Base-by-base conservation (phyloP, 2,888 invertebrate genomes). In the Hemaris fuciformis region DNA sequence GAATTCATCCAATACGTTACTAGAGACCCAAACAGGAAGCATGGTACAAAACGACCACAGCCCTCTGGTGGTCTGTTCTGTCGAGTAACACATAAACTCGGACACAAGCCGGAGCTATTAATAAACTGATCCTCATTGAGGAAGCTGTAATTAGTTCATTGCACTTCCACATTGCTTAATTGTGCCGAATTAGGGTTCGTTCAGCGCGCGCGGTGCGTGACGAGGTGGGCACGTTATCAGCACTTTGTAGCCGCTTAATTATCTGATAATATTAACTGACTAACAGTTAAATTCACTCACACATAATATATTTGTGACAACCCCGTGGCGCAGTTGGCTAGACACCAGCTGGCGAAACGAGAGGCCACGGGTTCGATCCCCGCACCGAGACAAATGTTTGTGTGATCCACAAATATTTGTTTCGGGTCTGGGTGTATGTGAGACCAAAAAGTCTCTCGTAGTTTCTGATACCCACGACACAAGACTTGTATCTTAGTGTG, bases 81-180 rank as follows among this genome's bases (percentile, higher is more conserved):
- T 13, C 6, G 22, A 4, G 10, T 45, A 1, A 23, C 46, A 46
- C 46, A 23, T 46, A 25, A 46, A 53, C 8, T 13, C 27, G 15
- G 10, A 31, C 31, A 20, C 31, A 45, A 45, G 20, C 23, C n/a
- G 25, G n/a, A n/a, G 31, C 31, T 31, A 53, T 53, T 18, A 31
- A 53, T 18, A 10, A 22, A 25, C 27, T 57, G 42, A 25, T 23
- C 70, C 43, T 62, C 67, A 71, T 70, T 66, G 65, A 79, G 81
- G 83, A 81, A 78, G 75, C 78, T 66, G 66, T 75, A 77, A 81
- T 77, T 84, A 79, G 89, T 88, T 87, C 87, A 77, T 85, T 88
- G 89, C 88, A 89, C 90, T 88, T 85, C 79, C 81, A 82, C 72
- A 75, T 79, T n/a, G n/a, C n/a, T 81, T 90, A 88, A 91, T 91